These are phyloP conservation scores for Eristalis pertinax DNA, from an alignment of 2,888 invertebrate genomes.

Conservation along the genomic window DNA sequence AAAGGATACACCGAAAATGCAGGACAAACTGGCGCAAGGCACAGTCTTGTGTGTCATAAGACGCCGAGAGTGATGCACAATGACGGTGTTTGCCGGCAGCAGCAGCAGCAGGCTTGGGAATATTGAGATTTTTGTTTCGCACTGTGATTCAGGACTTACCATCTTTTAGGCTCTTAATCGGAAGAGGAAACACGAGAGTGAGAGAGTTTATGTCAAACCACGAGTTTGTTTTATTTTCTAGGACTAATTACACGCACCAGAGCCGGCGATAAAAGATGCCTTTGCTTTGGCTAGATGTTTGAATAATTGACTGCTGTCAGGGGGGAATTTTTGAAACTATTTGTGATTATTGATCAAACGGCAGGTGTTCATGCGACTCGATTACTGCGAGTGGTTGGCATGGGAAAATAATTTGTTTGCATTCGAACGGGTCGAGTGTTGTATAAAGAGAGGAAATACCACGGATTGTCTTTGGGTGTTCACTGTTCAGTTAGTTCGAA, in stretches of 20 bases:
- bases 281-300: not conserved
- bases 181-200: not conserved
- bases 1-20: constrained; percentile 4
- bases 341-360: constrained; percentile 6
- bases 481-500: too few relatives aligned
- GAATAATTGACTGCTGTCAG: not conserved
- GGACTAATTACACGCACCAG: not conserved
- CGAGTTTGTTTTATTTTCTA: not conserved
- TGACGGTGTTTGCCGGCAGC: not conserved
- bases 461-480: too few relatives aligned
- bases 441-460: too few relatives aligned
- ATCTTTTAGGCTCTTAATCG: constrained; percentile 34
- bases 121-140: constrained; percentile 40
- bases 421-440: too few relatives aligned
- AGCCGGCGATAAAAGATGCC: not conserved
- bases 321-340: not conserved
- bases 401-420: not conserved
- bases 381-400: not conserved
- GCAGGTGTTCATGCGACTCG: not conserved
- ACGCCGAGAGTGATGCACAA: constrained; percentile 14
- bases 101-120: constrained; percentile 20
- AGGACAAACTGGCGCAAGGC: constrained; percentile 35
- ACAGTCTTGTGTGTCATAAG: constrained; percentile 12
- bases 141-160: constrained; percentile 44
- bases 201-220: constrained; percentile 11